Evolutionary conservation across 2,797 vertebrate species (phyloP).

Genomic region (Notamacropus eugenii): DNA sequence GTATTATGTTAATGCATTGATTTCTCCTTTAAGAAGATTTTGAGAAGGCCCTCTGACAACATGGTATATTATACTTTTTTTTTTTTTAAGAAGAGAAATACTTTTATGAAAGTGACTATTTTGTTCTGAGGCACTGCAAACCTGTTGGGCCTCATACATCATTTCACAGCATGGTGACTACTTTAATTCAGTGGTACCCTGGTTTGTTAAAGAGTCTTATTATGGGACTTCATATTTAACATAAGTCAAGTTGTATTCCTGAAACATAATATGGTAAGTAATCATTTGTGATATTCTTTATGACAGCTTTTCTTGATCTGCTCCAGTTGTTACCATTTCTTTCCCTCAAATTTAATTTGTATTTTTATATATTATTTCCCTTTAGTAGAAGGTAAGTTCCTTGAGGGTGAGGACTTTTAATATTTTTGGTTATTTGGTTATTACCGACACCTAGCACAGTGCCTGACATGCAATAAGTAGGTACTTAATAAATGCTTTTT

Average conservation of each 20-base stretch:
- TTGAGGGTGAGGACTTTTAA: neutral
- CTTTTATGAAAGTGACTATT: neutral
- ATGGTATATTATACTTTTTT: neutral
- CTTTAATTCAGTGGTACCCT: neutral
- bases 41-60: slow-evolving; percentile 38
- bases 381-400: neutral
- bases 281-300: neutral
- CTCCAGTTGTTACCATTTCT: neutral
- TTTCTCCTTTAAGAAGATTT: slow-evolving; percentile 50
- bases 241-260: neutral
- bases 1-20: neutral
- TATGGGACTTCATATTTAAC: neutral
- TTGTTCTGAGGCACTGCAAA: neutral
- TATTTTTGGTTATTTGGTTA: neutral
- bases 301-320: neutral
- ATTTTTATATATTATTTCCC: neutral
- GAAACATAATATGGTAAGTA: neutral
- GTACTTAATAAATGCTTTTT: neutral
- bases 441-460: neutral
- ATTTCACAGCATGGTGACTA: neutral
- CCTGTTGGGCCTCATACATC: neutral
- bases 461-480: neutral
- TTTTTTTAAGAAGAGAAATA: neutral
- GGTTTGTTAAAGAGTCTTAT: neutral
- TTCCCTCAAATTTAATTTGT: neutral